Percentiles rank a stretch among this genome's conserved stretches.
Conservation (phyloP, 1,140 invertebrate genomes). For the Bombus pyrosoma region DNA sequence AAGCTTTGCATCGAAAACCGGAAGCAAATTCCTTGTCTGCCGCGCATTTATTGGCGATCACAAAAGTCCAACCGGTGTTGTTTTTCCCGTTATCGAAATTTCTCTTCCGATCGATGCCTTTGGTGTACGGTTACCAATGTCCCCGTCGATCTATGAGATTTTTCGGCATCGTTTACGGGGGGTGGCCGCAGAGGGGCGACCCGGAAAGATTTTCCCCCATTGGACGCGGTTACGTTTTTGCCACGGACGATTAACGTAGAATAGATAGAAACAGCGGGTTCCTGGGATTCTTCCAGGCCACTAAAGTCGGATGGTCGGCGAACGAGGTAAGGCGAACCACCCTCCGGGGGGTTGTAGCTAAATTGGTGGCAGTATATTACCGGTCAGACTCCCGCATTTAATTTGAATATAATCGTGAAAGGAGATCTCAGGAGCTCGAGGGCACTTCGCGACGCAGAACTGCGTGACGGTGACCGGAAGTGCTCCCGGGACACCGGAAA, state of each 20-base stretch:
- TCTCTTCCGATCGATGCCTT: slow-evolving; percentile 22
- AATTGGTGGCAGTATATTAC: slow-evolving; percentile 83
- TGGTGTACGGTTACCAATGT: slow-evolving; percentile 36
- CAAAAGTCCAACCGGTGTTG: slow-evolving; percentile 19
- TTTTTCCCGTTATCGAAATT: slow-evolving; percentile 14
- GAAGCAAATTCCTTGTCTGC: slow-evolving; percentile 70
- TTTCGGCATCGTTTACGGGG: background rate
- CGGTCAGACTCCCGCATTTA: slow-evolving; percentile 81
- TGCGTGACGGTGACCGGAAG: slow-evolving; percentile 82
- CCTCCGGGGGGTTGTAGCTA: slow-evolving; percentile 79
- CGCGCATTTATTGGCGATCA: slow-evolving; percentile 61
- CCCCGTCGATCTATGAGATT: background rate
- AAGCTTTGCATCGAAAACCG: slow-evolving; percentile 66
- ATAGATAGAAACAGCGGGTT: slow-evolving; percentile 62
- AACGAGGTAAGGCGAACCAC: slow-evolving; percentile 75
- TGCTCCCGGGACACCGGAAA: slow-evolving; percentile 81
- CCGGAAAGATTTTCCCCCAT: slow-evolving; percentile 26
- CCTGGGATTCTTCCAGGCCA: slow-evolving; percentile 68
- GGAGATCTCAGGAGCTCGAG: slow-evolving; percentile 79
- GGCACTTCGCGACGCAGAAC: slow-evolving; percentile 76
- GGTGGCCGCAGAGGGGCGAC: no score
- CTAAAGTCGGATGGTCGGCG: slow-evolving; percentile 25
- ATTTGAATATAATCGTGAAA: slow-evolving; percentile 83
- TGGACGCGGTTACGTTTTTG: slow-evolving; percentile 9
- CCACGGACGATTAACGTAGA: slow-evolving; percentile 11